Evolutionary conservation across 2,797 vertebrate genomes (phyloP), one percentile per base, ranked within the genome.

Genomic region (Poliocrania exsul): DNA sequence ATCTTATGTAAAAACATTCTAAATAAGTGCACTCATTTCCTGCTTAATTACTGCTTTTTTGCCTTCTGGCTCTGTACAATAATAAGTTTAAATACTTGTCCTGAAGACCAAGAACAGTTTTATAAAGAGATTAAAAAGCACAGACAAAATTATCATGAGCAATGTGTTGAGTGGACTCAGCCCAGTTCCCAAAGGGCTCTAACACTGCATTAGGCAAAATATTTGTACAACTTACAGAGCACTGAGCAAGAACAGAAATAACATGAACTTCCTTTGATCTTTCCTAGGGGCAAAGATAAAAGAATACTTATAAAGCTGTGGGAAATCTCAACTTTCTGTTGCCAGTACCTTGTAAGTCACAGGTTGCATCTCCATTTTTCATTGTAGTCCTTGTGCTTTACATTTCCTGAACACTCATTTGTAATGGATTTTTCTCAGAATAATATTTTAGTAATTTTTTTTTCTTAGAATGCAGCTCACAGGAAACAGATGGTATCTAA

Each of bases 191-290:
- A 83, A 65, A 65, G 75, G 87, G 53, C 75, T 51, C 19, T 40
- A 86, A 57, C 51, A 57, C 40, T 82, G 47, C 26, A 78, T 92
- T 89, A 93, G 20, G 79, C 46, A 96, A 96, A 96, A 92, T 86
- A 90, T 89, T 94, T 92, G 64, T 74, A 82, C 47, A 92, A 86
- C n/a, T 80, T 93, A 58, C 8, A 82, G 88, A 85, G 42, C 49
- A 46, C 71, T 80, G 72, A 87, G 65, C 56, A 91, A 14, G 67
- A 85, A 60, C 10, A 67, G 64, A 80, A 88, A 78, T 64, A 83
- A 64, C 23, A 65, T 35, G 16, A 94, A 74, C 49, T 74, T 40
- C 46, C 42, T 94, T 87, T 91, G 65, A 85, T 91, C 60, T 75
- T 62, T 73, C 72, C 37, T 81, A 29, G 47, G n/a, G 65, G 42